phyloP scores from a whole-genome alignment of 2,113 vertebrate species.

The Erythrocercus mccallii region DNA sequence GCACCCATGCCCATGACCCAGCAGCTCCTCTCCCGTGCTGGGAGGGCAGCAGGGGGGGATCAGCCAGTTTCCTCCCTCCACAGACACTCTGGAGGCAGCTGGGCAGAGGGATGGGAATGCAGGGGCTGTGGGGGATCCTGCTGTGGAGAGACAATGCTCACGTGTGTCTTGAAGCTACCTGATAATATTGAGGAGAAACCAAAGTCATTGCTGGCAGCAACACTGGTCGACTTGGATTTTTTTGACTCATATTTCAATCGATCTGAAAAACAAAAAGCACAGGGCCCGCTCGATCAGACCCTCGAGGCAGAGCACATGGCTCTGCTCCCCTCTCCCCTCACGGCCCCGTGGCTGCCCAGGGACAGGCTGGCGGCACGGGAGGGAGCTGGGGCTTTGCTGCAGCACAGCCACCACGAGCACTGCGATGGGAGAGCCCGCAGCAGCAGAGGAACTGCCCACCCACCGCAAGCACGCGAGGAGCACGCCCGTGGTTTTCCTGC shows the following conservation, averaged over 20 bases:
- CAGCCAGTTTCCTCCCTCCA: not conserved
- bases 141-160: not conserved
- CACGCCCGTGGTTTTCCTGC: not conserved
- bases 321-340: not conserved
- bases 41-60: not conserved
- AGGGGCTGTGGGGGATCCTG: not conserved
- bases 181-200: conserved; percentile 59
- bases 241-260: conserved; percentile 97
- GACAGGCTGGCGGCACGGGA: not conserved
- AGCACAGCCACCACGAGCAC: not conserved
- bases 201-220: conserved; percentile 66
- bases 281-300: fast-evolving
- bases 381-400: not conserved
- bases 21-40: fast-evolving
- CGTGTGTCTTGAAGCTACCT: conserved; percentile 28
- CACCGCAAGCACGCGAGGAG: fast-evolving
- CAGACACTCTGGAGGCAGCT: not conserved
- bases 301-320: not conserved
- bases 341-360: fast-evolving
- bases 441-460: not conserved
- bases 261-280: conserved; percentile 83
- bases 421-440: not conserved
- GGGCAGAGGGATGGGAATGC: not conserved
- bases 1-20: not conserved
- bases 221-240: conserved; percentile 86